Percentiles rank a stretch among this genome's conserved stretches.
Conservation (phyloP, 1,140 invertebrate species). For the Rhyacophila brunnea region DNA sequence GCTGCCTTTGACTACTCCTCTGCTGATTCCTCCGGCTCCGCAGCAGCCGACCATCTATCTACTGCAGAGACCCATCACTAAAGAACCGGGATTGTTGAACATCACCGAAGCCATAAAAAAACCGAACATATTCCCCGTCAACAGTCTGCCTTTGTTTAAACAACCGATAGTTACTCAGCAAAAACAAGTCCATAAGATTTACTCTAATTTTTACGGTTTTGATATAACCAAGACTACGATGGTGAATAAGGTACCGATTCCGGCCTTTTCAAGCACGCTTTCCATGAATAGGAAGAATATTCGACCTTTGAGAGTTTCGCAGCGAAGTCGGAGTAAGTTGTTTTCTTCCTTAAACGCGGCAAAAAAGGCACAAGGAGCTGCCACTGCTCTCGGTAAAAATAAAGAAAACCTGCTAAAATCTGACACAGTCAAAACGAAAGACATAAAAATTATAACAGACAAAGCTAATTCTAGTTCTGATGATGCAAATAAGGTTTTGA, state of each 20-base stretch:
- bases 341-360: slow-evolving; percentile 1
- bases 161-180: not conserved
- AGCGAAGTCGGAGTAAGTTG: slow-evolving; percentile 12
- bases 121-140: not conserved
- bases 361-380: not conserved
- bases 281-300: slow-evolving; percentile 43
- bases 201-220: slow-evolving; percentile 34
- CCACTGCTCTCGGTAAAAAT: not conserved
- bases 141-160: too few species aligned
- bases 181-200: slow-evolving; percentile 27
- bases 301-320: slow-evolving; percentile 9
- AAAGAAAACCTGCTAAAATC: not conserved
- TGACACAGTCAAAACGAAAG: not conserved
- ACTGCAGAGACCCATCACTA: slow-evolving; percentile 13
- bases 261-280: slow-evolving; percentile 57
- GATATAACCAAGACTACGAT: slow-evolving; percentile 60
- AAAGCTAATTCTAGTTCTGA: too few species aligned
- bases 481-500: too few species aligned
- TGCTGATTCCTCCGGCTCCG: slow-evolving; percentile 12
- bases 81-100: not conserved
- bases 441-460: too few species aligned
- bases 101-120: slow-evolving; percentile 2
- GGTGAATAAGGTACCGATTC: slow-evolving; percentile 71
- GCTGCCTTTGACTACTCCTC: slow-evolving; percentile 12
- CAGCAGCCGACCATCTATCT: slow-evolving; percentile 23